Evolutionary conservation across 2,113 vertebrate species (phyloP).

Genomic region (Cercopithecus mona): DNA sequence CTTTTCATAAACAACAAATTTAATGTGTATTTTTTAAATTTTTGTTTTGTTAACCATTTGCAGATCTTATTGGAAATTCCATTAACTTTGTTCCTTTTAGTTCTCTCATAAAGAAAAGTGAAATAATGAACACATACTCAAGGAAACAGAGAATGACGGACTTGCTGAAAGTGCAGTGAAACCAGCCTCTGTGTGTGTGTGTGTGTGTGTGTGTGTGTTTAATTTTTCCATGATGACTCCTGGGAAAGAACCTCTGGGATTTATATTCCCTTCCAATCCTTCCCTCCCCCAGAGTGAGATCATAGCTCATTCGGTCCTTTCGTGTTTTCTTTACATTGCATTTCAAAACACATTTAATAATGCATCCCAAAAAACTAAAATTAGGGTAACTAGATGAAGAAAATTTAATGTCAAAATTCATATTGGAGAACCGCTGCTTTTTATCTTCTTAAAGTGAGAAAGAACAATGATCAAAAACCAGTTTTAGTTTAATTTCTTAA

Average conservation of each 20-base stretch:
- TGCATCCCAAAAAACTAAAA: neutral
- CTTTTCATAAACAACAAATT: neutral
- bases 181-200: neutral
- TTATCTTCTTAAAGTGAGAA: conserved; percentile 12
- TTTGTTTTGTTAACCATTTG: conserved; percentile 18
- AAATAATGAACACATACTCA: neutral
- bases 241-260: neutral
- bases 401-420: conserved; percentile 24
- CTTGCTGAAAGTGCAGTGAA: neutral
- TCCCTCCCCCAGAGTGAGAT: neutral
- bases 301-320: neutral
- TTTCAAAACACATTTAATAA: neutral
- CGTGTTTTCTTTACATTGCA: conserved; percentile 6
- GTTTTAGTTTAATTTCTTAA: conserved; percentile 28
- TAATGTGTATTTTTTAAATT: neutral
- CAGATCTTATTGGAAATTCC: neutral
- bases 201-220: neutral
- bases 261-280: conserved; percentile 19
- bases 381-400: neutral
- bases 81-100: neutral
- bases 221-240: conserved; percentile 25
- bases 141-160: neutral
- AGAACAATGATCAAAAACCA: neutral
- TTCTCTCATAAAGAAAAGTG: neutral
- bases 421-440: neutral